A percentile compares a stretch with the other conserved stretches of the same genome.
Evolutionary conservation across 2,888 invertebrate species (phyloP).

Genomic region (Gymnoscelis rufifasciata): DNA sequence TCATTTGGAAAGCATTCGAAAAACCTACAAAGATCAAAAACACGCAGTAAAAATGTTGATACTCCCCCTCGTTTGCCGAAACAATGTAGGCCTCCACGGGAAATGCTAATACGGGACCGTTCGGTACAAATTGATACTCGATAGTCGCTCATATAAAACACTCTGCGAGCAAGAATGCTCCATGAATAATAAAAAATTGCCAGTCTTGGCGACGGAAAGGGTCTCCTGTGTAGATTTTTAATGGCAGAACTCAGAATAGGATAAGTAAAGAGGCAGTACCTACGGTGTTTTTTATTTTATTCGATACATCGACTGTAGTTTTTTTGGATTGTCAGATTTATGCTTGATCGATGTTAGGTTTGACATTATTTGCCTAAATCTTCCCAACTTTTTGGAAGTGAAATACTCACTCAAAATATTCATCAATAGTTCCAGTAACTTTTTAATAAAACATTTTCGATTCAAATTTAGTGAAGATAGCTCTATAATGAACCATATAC

Average conservation of each 20-base stretch:
- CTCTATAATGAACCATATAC: no score
- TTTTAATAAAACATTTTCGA: no score
- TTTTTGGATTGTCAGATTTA: no score
- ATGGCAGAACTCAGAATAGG: neutral
- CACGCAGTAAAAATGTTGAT: slow-evolving; percentile 18
- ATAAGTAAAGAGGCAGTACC: no score
- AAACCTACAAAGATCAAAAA: slow-evolving; percentile 13
- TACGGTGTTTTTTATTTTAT: no score
- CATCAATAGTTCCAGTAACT: no score
- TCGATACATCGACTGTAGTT: no score
- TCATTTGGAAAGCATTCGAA: neutral
- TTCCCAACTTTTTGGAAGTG: no score
- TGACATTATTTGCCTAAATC: no score
- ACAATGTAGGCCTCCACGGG: slow-evolving; percentile 66
- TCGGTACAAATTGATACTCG: slow-evolving; percentile 78
- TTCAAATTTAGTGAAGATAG: no score
- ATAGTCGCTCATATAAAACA: slow-evolving; percentile 80
- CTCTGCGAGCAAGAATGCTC: slow-evolving; percentile 71
- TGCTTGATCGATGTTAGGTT: no score
- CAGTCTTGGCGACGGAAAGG: slow-evolving; percentile 53
- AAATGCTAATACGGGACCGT: slow-evolving; percentile 73
- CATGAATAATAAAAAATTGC: slow-evolving; percentile 79
- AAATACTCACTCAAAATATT: no score
- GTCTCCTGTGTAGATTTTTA: slow-evolving; percentile 10
- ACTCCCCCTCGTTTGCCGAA: slow-evolving; percentile 39